These are phyloP conservation scores for Diabrotica undecimpunctata DNA, from an alignment of 1,140 invertebrate genomes.

Conservation along the genomic window DNA sequence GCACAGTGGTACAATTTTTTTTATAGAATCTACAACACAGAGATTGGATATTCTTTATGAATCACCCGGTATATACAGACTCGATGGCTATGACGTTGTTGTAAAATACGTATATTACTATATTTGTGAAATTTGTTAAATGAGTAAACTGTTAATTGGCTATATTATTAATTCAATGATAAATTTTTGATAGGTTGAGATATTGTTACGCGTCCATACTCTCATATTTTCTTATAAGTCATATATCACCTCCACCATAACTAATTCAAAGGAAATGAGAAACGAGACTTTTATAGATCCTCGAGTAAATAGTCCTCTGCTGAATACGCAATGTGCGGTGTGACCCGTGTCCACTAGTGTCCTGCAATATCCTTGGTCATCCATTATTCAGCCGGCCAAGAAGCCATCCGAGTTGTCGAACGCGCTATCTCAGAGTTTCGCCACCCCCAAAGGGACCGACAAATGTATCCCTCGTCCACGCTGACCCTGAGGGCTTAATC, in stretches of 20 bases:
- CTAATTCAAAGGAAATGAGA: neutral
- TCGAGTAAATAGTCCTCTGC: slow-evolving; percentile 17
- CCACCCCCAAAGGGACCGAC: slow-evolving; percentile 16
- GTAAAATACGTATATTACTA: too few relatives aligned
- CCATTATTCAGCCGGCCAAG: slow-evolving; percentile 26
- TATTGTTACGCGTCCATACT: neutral
- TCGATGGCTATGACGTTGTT: too few relatives aligned
- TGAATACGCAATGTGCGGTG: slow-evolving; percentile 15
- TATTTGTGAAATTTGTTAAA: too few relatives aligned
- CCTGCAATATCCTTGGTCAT: slow-evolving; percentile 15
- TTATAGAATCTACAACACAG: too few relatives aligned
- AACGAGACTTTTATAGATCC: slow-evolving; percentile 2
- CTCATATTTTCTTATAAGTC: neutral
- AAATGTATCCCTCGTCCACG: slow-evolving; percentile 27
- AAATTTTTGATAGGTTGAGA: too few relatives aligned
- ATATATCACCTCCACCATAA: neutral
- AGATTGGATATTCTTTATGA: too few relatives aligned
- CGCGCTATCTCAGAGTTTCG: too few relatives aligned
- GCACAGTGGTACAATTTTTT: too few relatives aligned
- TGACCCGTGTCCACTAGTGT: slow-evolving; percentile 21
- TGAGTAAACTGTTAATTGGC: too few relatives aligned
- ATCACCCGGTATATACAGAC: too few relatives aligned
- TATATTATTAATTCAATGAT: too few relatives aligned
- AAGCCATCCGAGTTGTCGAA: slow-evolving; percentile 22
- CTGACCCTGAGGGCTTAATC: slow-evolving; percentile 26